Evolutionary conservation across 2,113 vertebrate genomes (phyloP), one percentile per base, ranked within the genome.

Genomic region (Azemiops feae): DNA sequence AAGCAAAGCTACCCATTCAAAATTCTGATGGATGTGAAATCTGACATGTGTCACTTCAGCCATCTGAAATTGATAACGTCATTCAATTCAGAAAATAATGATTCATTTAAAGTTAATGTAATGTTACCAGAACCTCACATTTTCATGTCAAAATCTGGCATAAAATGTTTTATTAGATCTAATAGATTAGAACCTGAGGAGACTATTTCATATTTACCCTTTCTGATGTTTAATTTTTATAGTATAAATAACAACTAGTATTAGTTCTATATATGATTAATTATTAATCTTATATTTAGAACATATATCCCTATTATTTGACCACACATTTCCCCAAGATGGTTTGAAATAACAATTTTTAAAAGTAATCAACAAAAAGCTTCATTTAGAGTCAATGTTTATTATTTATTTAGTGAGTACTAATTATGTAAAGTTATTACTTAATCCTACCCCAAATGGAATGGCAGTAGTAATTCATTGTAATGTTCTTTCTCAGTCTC

Each of bases 81-180:
- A 81, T 74, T 43, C n/a, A 91, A 81, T 81, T n/a, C 50, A 81
- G 64, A 81, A 91, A 74, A 25, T 81, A 81, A 91, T 81, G 30
- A 23, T 53, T 91, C 50, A 91, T 54, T 91, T 91, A n/a, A 52
- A 81, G 52, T 45, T 91, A n/a, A 53, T 91, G 52, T 43, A 74
- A 91, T 91, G 47, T 81, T 91, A 91, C 64, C 30, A 53, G 50
- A 91, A 81, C 50, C n/a, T 53, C 64, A 81, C 69, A 54, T 91
- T 81, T 81, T 91, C 20, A 54, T 81, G n/a, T 81, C 50, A 91
- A 81, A 91, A 54, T 53, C 50, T 39, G 90, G 25, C n/a, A 91
- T 81, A 91, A 81, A 91, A 81, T 81, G 47, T 91, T 81, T 53
- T 81, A 74, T 91, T 81, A 47, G 47, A 81, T 45, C 22, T 91